Evolutionary conservation across 2,888 invertebrate species (phyloP).

Genomic region (Cabera pusaria): DNA sequence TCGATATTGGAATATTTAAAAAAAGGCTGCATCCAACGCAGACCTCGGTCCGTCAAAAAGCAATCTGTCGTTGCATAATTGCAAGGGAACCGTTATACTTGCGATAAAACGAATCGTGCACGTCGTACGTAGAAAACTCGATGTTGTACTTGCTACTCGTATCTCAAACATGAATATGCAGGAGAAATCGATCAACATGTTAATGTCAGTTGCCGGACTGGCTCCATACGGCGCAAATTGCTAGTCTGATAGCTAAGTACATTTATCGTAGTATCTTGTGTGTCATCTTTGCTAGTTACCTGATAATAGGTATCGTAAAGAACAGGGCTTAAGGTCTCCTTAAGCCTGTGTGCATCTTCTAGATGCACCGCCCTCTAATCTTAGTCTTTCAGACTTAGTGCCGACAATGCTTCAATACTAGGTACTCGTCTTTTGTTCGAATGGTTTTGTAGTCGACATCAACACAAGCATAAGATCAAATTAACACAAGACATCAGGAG

Average conservation of each 20-base stretch:
- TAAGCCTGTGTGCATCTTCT: too few species aligned
- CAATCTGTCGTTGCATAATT: slow-evolving; percentile 43
- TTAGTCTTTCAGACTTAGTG: too few species aligned
- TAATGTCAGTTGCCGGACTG: slow-evolving; percentile 45
- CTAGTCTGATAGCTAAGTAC: slow-evolving; percentile 18
- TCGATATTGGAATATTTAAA: too few species aligned
- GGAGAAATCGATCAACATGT: slow-evolving; percentile 53
- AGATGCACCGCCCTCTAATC: too few species aligned
- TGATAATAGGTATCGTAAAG: slow-evolving; percentile 11
- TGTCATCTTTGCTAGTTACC: slow-evolving; percentile 1
- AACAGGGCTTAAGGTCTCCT: too few species aligned
- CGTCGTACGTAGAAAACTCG: slow-evolving; percentile 30
- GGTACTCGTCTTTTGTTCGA: too few species aligned
- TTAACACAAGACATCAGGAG: too few species aligned
- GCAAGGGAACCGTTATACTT: slow-evolving; percentile 34
- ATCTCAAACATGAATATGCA: slow-evolving; percentile 49
- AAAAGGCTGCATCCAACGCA: too few species aligned
- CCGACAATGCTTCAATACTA: too few species aligned
- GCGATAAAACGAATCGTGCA: slow-evolving; percentile 37
- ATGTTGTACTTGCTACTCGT: slow-evolving; percentile 30
- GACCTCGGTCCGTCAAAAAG: too few species aligned
- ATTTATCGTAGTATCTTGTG: slow-evolving; percentile 3
- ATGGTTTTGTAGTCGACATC: too few species aligned
- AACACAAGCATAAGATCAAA: too few species aligned
- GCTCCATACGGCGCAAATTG: slow-evolving; percentile 38